phyloP scores from a whole-genome alignment of 2,888 invertebrate species.

The Drosophila monieri region DNA sequence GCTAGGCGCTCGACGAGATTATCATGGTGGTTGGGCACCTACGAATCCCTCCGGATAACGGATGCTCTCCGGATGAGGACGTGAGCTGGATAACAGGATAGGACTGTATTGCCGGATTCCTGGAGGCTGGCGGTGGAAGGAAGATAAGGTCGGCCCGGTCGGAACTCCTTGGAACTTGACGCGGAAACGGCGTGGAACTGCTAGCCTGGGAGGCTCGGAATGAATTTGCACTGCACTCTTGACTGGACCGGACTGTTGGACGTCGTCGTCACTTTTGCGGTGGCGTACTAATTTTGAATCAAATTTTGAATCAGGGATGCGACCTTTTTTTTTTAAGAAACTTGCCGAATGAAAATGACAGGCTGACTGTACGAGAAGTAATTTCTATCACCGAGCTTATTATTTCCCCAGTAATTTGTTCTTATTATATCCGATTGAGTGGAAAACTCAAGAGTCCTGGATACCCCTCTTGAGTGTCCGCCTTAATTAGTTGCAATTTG shows the following conservation, averaged over 20 bases:
- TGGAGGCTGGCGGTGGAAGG: neutral
- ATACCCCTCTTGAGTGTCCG: constrained; percentile 9
- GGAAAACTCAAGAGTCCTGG: constrained; percentile 17
- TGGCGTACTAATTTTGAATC: constrained; percentile 2
- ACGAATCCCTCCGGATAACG: neutral
- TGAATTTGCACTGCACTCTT: neutral
- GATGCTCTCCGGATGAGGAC: neutral
- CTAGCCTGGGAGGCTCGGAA: neutral
- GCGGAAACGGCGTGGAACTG: neutral
- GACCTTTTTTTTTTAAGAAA: neutral
- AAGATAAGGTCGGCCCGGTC: neutral
- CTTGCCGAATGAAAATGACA: constrained; percentile 1
- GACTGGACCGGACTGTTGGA: neutral
- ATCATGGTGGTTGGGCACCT: neutral
- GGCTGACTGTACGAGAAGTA: neutral
- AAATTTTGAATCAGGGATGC: constrained; percentile 2
- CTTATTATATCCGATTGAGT: constrained; percentile 30
- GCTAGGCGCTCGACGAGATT: neutral
- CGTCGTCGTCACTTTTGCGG: constrained; percentile 4
- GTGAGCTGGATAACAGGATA: too few relatives aligned
- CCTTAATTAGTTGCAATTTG: constrained; percentile 75
- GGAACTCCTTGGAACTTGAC: neutral
- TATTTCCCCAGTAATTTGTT: constrained; percentile 3
- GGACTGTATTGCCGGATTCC: too few relatives aligned
- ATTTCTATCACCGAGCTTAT: neutral